phyloP scores from a whole-genome alignment of 2,797 vertebrate genomes.

The Hipposideros larvatus region DNA sequence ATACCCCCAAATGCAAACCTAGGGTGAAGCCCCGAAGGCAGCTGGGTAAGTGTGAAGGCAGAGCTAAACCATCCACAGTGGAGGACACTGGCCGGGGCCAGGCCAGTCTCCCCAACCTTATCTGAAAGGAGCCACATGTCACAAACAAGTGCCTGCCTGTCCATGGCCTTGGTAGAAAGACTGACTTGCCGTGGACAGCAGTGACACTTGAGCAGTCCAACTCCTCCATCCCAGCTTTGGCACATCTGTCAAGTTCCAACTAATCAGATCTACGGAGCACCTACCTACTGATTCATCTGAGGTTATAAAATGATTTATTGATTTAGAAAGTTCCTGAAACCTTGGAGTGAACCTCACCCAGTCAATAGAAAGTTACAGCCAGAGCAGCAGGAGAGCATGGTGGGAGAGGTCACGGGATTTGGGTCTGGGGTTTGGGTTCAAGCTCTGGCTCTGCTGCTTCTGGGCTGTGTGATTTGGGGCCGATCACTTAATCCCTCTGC shows the following conservation, averaged over 20 bases:
- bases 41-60: not conserved
- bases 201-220: not conserved
- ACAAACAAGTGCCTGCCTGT: not conserved
- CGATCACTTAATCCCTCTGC: not conserved
- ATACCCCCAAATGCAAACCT: not conserved
- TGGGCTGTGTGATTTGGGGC: not conserved
- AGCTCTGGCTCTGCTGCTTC: not conserved
- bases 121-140: not conserved
- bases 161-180: not conserved
- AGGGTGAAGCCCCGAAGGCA: not conserved
- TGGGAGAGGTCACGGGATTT: not conserved
- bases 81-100: not conserved
- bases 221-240: not conserved
- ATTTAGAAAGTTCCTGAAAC: not conserved
- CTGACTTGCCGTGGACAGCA: accelerated
- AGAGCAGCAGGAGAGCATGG: accelerated
- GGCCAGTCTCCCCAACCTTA: not conserved
- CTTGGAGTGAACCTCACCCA: not conserved
- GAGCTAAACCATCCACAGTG: not conserved
- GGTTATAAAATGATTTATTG: not conserved
- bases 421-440: not conserved
- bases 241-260: not conserved
- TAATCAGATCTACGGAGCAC: not conserved
- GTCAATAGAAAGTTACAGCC: not conserved
- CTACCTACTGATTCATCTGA: not conserved